Evolutionary conservation across 92 coral and sea anemone species (phyloP), one percentile per base, ranked within the genome.

Genomic region (Palythoa grandis): DNA sequence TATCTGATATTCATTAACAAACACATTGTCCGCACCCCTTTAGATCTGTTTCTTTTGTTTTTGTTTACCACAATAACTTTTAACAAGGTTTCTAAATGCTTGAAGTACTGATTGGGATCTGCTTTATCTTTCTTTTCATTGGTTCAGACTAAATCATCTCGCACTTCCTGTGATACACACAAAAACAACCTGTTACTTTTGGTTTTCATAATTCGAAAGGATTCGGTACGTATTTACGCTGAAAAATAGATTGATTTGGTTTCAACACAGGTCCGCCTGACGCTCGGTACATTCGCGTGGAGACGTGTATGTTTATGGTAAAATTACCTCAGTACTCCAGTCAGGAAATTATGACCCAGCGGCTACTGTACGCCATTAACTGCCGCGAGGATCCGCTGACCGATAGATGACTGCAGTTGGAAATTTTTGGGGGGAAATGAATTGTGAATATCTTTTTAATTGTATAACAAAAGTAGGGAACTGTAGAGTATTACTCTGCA

Each of bases 271-370:
- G 99, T 88, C 96, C 95, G 10, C 87, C 99, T 11, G 99, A 96
- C 78, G 93, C 91, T 83, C 95, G 99, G 16, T 96, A 96, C 80
- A 96, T 96, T 60, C 96, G 99, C 47, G 98, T 96, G 77, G 98
- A 96, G 92, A 96, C 99, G 3, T 96, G 99, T 58, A 96, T 96
- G 98, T 96, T 96, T 73, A 96, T 96, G 98, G 96, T 96, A 19
- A 96, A 96, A 79, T 88, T 96, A 57, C 98, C 98, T 5, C 98
- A 84, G 71, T 96, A 96, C 83, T 92, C 98, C 22, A 96, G 95
- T 57, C 98, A 96, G 87, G 92, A 92, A 83, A 95, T 87, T 68
- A 94, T 95, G 97, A 93, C 85, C 43, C 89, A 93, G 67, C 95
- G 93, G 87, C 86, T 96, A 12, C 84, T 94, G 75, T 96, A 96